Conservation (phyloP, 2,797 vertebrate species). For the Labeo calbasu region DNA sequence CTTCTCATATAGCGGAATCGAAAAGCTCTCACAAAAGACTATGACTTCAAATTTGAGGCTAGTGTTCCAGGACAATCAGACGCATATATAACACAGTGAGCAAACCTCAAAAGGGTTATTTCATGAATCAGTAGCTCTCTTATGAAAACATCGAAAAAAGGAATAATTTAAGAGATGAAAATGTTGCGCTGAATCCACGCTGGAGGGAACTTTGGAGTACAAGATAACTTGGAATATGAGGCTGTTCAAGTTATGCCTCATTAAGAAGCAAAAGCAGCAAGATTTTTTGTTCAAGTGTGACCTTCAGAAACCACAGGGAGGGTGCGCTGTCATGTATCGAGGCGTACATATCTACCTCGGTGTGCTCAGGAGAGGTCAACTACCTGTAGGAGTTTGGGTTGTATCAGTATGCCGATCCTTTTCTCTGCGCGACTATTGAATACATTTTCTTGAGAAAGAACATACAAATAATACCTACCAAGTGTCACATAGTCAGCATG, state of each 20-base stretch:
- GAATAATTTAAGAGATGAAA: slow-evolving; percentile 66
- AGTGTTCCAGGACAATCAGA: slow-evolving; percentile 28
- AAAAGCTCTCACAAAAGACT: neutral
- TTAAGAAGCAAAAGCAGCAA: slow-evolving; percentile 18
- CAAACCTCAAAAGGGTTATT: slow-evolving; percentile 65
- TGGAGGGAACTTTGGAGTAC: slow-evolving; percentile 4
- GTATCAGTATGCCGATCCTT: slow-evolving; percentile 4
- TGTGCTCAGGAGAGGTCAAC: slow-evolving; percentile 28
- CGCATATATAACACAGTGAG: neutral
- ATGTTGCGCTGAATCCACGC: neutral
- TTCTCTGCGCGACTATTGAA: neutral
- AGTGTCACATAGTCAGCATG: slow-evolving; percentile 1
- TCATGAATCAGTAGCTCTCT: slow-evolving; percentile 68
- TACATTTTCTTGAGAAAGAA: slow-evolving; percentile 8
- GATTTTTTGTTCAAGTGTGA: neutral
- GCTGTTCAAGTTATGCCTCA: slow-evolving; percentile 9
- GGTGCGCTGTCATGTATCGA: neutral
- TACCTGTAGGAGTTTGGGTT: slow-evolving; percentile 16
- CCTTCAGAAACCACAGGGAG: slow-evolving; percentile 19
- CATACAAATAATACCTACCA: neutral
- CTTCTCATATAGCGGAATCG: neutral
- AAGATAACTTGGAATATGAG: slow-evolving; percentile 6
- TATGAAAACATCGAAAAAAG: slow-evolving; percentile 63
- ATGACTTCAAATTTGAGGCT: slow-evolving; percentile 4
- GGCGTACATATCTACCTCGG: neutral